Conservation (phyloP, 2,113 vertebrate species). For the Lepus timidus region DNA sequence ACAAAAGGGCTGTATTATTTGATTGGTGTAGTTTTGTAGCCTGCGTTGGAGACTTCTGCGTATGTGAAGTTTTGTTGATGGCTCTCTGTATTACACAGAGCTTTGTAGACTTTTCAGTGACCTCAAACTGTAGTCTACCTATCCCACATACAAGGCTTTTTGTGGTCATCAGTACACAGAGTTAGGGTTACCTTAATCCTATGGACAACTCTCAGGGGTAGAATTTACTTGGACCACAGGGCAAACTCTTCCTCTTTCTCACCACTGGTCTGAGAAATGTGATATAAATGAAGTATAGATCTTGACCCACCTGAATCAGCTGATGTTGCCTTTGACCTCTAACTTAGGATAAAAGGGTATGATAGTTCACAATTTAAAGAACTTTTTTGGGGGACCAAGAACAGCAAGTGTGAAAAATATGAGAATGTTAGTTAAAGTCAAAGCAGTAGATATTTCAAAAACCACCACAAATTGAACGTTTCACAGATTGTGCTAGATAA, state of each 20-base stretch:
- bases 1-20: not conserved
- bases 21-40: not conserved
- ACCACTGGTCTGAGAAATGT: not conserved
- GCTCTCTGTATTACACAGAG: not conserved
- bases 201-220: not conserved
- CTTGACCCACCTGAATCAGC: not conserved
- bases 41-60: not conserved
- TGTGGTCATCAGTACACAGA: not conserved
- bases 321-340: constrained; percentile 46
- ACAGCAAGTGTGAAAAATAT: constrained; percentile 28
- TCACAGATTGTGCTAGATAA: constrained; percentile 57
- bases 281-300: not conserved
- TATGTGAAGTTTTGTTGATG: not conserved
- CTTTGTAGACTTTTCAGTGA: not conserved
- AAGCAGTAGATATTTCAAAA: constrained; percentile 61
- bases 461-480: constrained; percentile 48
- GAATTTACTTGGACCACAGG: not conserved
- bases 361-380: constrained; percentile 30
- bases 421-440: constrained; percentile 52
- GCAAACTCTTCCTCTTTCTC: not conserved
- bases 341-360: constrained; percentile 15
- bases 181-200: not conserved
- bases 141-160: not conserved
- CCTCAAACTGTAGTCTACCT: not conserved
- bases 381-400: not conserved